Base-by-base conservation (phyloP, 1,140 invertebrate genomes). In the Macrobrachium rosenbergii region DNA sequence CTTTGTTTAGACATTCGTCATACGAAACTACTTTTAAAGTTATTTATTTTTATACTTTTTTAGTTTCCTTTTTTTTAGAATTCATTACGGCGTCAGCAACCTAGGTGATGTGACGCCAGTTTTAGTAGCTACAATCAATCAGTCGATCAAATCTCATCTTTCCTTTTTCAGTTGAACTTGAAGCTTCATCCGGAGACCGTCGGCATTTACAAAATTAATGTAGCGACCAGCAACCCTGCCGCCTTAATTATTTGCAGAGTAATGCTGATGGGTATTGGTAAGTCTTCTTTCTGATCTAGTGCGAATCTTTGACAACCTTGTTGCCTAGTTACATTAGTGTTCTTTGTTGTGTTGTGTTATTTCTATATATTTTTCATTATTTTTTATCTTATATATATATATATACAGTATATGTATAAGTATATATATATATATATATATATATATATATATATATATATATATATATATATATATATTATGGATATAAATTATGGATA, bases 331-430 rank as follows among this genome's bases (percentile, higher is more conserved):
- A 37, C 28, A 37, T 37, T 37, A 37, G 28, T 37, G 28, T 37
- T 1, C 28, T 37, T 37, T 37, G 28, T 37, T 37, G 28, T 37
- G 28, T 3, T 3, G 28, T 37, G 28, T 37, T 37, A 2, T 37
- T 37, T 37, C 28, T 37, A 37, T 37, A 37, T 37, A 37, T 37
- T 37, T 37, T 37, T 37, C 28, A 37, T 37, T 37, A 37, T 37
- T 37, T 37, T 37, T n/a, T n/a, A 10, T 6, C 45, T 52, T 77
- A 77, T 77, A 52, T 77, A 77, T 58, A 77, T 52, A 52, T 52
- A 77, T 77, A 77, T 52, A 77, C 58, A 52, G 3, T 43, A 77
- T 52, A 77, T 77, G 8, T 77, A 52, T 77, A 52, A 59, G 21
- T 77, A 77, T 77, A 77, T 52, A 58, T 77, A 37, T 11, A 23